Conservation (phyloP, 2,888 invertebrate genomes). For the Falcaria lacertinaria region DNA sequence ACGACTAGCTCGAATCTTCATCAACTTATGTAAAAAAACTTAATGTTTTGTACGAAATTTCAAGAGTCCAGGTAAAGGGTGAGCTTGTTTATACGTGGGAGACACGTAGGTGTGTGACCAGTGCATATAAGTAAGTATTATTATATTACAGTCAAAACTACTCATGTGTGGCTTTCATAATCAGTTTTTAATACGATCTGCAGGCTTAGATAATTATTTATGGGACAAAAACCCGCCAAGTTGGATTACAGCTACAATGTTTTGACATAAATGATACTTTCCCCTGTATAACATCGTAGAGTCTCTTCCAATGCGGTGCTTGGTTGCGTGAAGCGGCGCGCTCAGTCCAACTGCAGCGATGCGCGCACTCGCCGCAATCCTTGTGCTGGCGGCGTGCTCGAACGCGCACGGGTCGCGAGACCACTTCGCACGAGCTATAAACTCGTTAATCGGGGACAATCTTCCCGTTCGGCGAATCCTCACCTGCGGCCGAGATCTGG, state of each 20-base stretch:
- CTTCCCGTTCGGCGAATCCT: slow-evolving; percentile 30
- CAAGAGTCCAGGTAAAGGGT: too few species aligned
- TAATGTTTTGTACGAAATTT: too few species aligned
- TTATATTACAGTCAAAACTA: too few species aligned
- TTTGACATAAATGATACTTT: slow-evolving; percentile 10
- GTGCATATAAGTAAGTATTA: too few species aligned
- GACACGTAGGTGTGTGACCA: too few species aligned
- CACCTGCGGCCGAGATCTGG: slow-evolving; percentile 50
- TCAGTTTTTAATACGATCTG: too few species aligned
- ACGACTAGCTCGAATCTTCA: too few species aligned
- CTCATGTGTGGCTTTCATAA: too few species aligned
- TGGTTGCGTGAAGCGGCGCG: slow-evolving; percentile 29
- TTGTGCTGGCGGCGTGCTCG: slow-evolving; percentile 49
- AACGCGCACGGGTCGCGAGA: slow-evolving; percentile 34
- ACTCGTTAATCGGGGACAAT: slow-evolving; percentile 26
- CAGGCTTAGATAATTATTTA: too few species aligned
- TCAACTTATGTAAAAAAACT: too few species aligned
- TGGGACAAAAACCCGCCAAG: too few species aligned
- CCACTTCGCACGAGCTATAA: slow-evolving; percentile 27
- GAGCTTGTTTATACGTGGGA: too few species aligned
- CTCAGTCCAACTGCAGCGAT: slow-evolving; percentile 66
- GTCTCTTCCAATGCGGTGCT: slow-evolving; percentile 43
- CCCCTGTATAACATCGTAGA: slow-evolving; percentile 25
- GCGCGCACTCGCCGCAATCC: slow-evolving; percentile 64
- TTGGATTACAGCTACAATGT: neutral